phyloP scores from a whole-genome alignment of 2,797 vertebrate species.

The Crotalus adamanteus region DNA sequence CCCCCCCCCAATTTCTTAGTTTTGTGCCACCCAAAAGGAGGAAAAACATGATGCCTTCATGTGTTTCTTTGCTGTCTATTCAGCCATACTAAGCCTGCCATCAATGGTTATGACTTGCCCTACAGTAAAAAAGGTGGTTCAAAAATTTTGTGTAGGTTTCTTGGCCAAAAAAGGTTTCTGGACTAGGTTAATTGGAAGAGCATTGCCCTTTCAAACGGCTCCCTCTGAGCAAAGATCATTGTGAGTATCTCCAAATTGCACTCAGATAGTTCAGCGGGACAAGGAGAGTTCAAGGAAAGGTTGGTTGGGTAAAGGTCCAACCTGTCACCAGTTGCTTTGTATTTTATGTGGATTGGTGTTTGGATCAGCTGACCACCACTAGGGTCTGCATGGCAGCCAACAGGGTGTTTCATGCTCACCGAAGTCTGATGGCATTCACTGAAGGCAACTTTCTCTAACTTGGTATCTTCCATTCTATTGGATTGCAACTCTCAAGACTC shows the following conservation, averaged over 20 bases:
- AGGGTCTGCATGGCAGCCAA: not conserved
- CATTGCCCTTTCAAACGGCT: not conserved
- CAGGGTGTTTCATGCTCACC: not conserved
- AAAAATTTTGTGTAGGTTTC: not conserved
- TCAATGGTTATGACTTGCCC: not conserved
- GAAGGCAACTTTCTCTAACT: not conserved
- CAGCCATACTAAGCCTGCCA: not conserved
- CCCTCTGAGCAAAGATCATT: not conserved
- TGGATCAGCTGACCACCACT: not conserved
- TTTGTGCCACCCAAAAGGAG: not conserved
- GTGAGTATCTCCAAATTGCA: not conserved
- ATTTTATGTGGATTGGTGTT: not conserved
- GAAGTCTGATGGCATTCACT: not conserved
- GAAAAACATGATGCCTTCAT: not conserved
- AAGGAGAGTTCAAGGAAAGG: not conserved
- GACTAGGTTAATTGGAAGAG: not conserved
- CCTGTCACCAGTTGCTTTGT: accelerated
- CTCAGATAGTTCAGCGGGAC: not conserved
- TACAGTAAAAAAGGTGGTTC: not conserved
- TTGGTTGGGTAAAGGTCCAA: no score
- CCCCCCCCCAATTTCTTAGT: not conserved
- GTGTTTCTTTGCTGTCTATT: not conserved
- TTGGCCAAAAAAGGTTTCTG: not conserved
- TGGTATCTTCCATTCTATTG: not conserved
- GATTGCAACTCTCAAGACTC: not conserved